Evolutionary conservation across 2,113 vertebrate genomes (phyloP), one percentile per base, ranked within the genome.

Genomic region (Siphamia tubifer): DNA sequence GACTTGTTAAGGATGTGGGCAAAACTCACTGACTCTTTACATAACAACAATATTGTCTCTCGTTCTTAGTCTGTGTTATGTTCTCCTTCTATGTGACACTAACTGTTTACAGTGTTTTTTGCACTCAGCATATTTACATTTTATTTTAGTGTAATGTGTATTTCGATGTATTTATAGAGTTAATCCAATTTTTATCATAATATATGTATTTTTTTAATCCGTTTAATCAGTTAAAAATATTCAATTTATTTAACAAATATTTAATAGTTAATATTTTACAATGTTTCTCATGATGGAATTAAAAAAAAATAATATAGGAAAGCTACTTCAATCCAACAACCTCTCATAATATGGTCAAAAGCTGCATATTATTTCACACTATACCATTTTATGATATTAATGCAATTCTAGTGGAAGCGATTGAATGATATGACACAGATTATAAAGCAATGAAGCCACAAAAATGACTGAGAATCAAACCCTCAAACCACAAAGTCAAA

Each of bases 1-100:
- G 79, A 79, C 70, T 86, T 85, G 88, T 85, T 76, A 87, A 86
- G 61, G 72, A 67, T 87, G 82, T 76, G 81, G 67, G 56, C 68
- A 63, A 80, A 87, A 86, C 76, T 87, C 68, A 72, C 57, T 24
- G 13, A 55, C 45, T 71, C 52, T 68, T 36, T 51, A 77, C 19
- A 74, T 68, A 58, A 68, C 54, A 81, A 73, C 63, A 83, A 69
- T 57, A 42, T 24, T 45, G 42, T 31, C 30, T 61, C n/a, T 30
- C 32, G 15, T 17, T 31, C 25, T 51, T 4, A 34, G 55, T 19
- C 63, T 57, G 16, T 69, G 35, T 78, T 25, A 11, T 27, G 28
- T 11, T 51, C 27, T 30, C 8, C 64, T 7, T 11, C 20, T 8
- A 16, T 47, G 12, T 49, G 31, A 43, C 65, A 49, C 53, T 56